Evolutionary conservation across 2,797 vertebrate species (phyloP).

Genomic region (Periophthalmus magnuspinnatus): DNA sequence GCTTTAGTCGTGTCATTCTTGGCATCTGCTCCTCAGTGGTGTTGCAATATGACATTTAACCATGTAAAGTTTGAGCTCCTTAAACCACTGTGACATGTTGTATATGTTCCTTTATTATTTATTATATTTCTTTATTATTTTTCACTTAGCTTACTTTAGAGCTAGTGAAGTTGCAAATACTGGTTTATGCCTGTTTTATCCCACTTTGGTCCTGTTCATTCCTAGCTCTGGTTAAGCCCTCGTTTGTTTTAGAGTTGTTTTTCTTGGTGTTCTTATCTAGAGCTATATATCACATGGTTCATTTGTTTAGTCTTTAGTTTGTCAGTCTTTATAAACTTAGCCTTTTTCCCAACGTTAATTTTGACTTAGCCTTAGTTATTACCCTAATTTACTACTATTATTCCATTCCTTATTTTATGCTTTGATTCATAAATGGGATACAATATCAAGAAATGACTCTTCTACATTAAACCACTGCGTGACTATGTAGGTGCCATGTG

Average conservation of each 20-base stretch:
- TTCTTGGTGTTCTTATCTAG: neutral
- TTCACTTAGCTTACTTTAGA: neutral
- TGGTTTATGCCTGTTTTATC: neutral
- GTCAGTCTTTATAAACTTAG: no score
- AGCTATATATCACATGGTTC: neutral
- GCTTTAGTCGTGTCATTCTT: constrained; percentile 15
- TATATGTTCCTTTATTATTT: neutral
- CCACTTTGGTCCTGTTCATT: no score
- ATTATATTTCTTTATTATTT: neutral
- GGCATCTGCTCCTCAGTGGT: constrained; percentile 1
- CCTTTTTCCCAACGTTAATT: no score
- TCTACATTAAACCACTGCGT: constrained; percentile 11
- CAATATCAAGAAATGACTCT: neutral
- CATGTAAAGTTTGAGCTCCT: neutral
- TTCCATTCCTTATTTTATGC: neutral
- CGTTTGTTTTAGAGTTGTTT: neutral
- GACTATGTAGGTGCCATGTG: constrained; percentile 16
- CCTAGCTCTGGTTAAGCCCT: neutral
- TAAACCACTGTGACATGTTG: neutral
- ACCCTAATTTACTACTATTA: neutral
- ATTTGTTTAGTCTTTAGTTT: neutral
- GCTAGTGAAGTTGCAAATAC: neutral
- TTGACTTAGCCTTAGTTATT: no score
- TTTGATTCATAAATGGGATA: neutral
- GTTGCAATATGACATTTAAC: neutral